Evolutionary conservation across 2,113 vertebrate species (phyloP), one percentile per base, ranked within the genome.

Genomic region (Xyrauchen texanus): DNA sequence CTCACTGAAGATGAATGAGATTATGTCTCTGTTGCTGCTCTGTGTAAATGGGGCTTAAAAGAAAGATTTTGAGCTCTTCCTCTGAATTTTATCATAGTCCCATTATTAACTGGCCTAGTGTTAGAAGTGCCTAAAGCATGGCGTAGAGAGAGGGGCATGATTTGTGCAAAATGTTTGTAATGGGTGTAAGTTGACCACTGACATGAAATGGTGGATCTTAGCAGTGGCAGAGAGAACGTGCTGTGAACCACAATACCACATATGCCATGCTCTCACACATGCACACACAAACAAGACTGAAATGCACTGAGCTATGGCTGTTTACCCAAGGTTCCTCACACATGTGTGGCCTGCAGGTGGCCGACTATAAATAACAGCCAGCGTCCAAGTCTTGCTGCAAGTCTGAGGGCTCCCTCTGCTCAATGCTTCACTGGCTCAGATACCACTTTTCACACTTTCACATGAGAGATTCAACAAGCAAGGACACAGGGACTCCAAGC

Each of bases 291-390:
- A 71, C 45, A 15, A 51, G 15, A n/a, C 52, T 45, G 80, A 61
- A 47, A 12, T 42, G 8, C 8, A 46, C n/a, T 47, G 9, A 42
- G 78, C 42, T 78, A 77, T 49, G 76, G 80, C 83, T 71, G 64
- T 89, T 89, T 86, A 88, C 84, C 71, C 75, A 86, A 83, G 71
- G 49, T 81, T 76, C 85, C 81, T 70, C 61, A 87, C 84, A 85
- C 61, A 52, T 81, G 21, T 34, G 86, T 76, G 83, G 83, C 79
- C 82, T 85, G 83, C 86, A 88, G 85, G 87, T 87, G 86, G 76
- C 80, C 47, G 7, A 77, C 84, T 87, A 87, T 81, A 87, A 91
- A 90, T 86, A 88, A 75, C 83, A 70, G 80, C 34, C 70, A 9
- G 21, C 71, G 75, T 76, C 79, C 76, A 52, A 68, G 68, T 49